Percentiles rank a stretch among this genome's conserved stretches.
Evolutionary conservation across 2,797 vertebrate genomes (phyloP).

Genomic region (Crypturellus tataupa): DNA sequence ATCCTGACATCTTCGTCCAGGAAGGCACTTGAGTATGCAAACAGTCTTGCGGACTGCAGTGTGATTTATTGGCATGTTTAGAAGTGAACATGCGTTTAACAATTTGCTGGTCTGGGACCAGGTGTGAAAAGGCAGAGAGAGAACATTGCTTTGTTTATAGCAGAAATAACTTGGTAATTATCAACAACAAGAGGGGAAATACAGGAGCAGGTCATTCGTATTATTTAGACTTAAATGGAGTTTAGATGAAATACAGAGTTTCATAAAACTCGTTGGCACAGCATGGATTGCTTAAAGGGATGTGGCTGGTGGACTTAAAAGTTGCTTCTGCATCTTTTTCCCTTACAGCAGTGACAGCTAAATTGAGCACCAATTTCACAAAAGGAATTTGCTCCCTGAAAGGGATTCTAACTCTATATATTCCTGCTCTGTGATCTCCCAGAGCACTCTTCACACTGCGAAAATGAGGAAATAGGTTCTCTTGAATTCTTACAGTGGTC

Average conservation of each 20-base stretch:
- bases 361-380: constrained; percentile 71
- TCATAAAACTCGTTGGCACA: constrained; percentile 43
- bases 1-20: neutral
- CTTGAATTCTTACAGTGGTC: constrained; percentile 2
- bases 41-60: neutral
- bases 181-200: constrained; percentile 22
- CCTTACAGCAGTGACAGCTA: constrained; percentile 62
- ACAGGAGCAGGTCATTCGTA: constrained; percentile 10
- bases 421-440: constrained; percentile 60
- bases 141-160: constrained; percentile 37
- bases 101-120: neutral
- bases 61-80: neutral
- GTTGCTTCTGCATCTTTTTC: constrained; percentile 58
- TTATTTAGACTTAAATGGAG: constrained; percentile 56
- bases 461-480: constrained; percentile 51
- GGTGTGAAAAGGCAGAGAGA: neutral
- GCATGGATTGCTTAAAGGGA: constrained; percentile 46
- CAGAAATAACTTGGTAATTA: constrained; percentile 59
- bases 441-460: neutral
- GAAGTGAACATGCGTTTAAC: constrained; percentile 2
- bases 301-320: constrained; percentile 47
- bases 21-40: neutral
- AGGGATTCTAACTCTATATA: constrained; percentile 54
- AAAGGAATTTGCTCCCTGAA: constrained; percentile 65
- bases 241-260: constrained; percentile 53